A percentile compares a stretch with the other conserved stretches of the same genome.
Evolutionary conservation across 2,797 vertebrate genomes (phyloP).

Genomic region (Sylvilagus floridanus): DNA sequence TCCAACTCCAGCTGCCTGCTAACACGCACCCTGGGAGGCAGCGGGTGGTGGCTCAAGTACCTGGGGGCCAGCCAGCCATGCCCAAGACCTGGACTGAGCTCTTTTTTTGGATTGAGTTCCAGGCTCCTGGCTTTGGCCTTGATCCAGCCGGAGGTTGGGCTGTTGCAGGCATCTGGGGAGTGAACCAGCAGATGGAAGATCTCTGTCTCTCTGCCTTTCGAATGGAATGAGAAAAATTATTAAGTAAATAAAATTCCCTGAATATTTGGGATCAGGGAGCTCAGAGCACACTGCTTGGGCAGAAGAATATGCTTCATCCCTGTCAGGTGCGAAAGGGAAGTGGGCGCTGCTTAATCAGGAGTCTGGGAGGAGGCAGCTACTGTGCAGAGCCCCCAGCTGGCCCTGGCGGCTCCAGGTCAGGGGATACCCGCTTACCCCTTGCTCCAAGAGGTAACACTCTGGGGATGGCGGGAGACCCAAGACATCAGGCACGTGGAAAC

Average conservation of each 20-base stretch:
- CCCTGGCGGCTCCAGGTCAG: background rate
- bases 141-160: too few relatives aligned
- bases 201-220: too few relatives aligned
- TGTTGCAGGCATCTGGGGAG: too few relatives aligned
- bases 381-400: rapidly evolving
- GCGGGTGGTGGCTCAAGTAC: too few relatives aligned
- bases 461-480: background rate
- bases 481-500: background rate
- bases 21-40: too few relatives aligned
- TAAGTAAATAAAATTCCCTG: background rate
- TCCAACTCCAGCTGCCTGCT: too few relatives aligned
- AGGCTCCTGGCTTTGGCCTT: too few relatives aligned
- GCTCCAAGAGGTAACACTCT: background rate
- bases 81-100: too few relatives aligned
- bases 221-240: too few relatives aligned
- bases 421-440: background rate
- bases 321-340: background rate
- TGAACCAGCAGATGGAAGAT: too few relatives aligned
- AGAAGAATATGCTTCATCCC: background rate
- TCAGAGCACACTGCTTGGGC: background rate
- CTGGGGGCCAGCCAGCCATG: too few relatives aligned
- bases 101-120: too few relatives aligned
- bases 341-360: background rate
- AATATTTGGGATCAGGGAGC: background rate
- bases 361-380: background rate